A percentile compares a stretch with the other conserved stretches of the same genome.
phyloP scores from a whole-genome alignment of 1,140 invertebrate species.

The Rhagoletis zephyria region DNA sequence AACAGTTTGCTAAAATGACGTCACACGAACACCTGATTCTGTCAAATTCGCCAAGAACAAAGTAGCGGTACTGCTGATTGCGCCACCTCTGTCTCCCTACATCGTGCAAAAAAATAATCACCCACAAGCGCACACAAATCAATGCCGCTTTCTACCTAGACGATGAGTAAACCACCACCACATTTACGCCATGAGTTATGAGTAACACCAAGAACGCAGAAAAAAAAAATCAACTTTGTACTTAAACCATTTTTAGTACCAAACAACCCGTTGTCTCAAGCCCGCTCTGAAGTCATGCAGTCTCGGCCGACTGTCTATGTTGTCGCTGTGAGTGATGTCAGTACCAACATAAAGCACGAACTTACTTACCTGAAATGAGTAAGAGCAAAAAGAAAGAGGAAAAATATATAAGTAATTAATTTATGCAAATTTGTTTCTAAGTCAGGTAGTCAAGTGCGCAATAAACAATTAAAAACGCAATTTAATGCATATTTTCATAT shows the following conservation, averaged over 20 bases:
- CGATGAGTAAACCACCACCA: neutral
- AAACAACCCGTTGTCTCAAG: neutral
- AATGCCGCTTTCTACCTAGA: slow-evolving; percentile 12
- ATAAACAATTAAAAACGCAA: slow-evolving; percentile 21
- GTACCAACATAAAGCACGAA: neutral
- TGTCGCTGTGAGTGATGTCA: slow-evolving; percentile 23
- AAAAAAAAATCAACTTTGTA: slow-evolving; percentile 12
- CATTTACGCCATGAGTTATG: neutral
- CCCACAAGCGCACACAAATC: neutral
- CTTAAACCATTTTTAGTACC: slow-evolving; percentile 3
- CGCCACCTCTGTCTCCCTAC: too few species aligned
- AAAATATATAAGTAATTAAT: slow-evolving; percentile 43
- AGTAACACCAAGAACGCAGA: slow-evolving; percentile 7
- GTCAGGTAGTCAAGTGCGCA: neutral
- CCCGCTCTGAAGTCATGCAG: slow-evolving; percentile 5
- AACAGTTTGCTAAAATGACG: too few species aligned
- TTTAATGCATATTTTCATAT: neutral
- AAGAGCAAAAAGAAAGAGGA: neutral
- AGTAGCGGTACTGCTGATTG: too few species aligned
- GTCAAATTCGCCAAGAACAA: too few species aligned
- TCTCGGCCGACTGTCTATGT: neutral
- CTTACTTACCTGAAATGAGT: slow-evolving; percentile 9
- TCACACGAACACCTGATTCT: too few species aligned
- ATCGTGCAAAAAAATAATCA: neutral
- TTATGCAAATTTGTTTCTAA: slow-evolving; percentile 19